Evolutionary conservation across 2,797 vertebrate species (phyloP).

Genomic region (Squalus acanthias): DNA sequence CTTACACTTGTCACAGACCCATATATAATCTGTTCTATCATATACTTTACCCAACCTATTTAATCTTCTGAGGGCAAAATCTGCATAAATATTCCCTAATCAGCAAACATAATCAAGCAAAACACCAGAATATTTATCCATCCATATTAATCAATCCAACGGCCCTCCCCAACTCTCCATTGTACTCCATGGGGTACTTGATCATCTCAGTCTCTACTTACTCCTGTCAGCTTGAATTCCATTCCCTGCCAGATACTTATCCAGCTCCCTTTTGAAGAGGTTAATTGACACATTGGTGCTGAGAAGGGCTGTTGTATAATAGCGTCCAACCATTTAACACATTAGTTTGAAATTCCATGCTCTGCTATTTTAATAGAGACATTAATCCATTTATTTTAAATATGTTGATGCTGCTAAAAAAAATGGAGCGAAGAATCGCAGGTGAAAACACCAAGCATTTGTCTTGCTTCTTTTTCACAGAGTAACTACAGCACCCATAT

Average conservation of each 20-base stretch:
- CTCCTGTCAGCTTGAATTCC: not conserved
- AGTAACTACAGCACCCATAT: not conserved
- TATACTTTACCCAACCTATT: not conserved
- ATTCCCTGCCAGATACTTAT: not conserved
- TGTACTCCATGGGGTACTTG: not conserved
- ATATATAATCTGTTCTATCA: not conserved
- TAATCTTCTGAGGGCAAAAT: not conserved
- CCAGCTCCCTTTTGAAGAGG: not conserved
- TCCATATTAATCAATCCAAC: not conserved
- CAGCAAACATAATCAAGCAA: not conserved
- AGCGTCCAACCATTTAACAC: not conserved
- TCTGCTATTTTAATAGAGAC: not conserved
- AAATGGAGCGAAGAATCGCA: not conserved
- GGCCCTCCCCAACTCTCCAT: not conserved
- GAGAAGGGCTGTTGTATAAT: not conserved
- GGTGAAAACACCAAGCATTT: not conserved
- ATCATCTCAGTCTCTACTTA: not conserved
- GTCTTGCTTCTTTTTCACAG: not conserved
- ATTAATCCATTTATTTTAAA: not conserved
- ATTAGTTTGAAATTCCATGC: constrained; percentile 7
- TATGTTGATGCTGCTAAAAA: not conserved
- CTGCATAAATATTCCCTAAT: not conserved
- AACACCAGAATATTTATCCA: not conserved
- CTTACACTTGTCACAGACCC: not conserved
- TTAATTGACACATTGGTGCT: not conserved